A percentile compares a stretch with the other conserved stretches of the same genome.
Evolutionary conservation across 2,888 invertebrate species (phyloP).

Genomic region (Serripes groenlandicus): DNA sequence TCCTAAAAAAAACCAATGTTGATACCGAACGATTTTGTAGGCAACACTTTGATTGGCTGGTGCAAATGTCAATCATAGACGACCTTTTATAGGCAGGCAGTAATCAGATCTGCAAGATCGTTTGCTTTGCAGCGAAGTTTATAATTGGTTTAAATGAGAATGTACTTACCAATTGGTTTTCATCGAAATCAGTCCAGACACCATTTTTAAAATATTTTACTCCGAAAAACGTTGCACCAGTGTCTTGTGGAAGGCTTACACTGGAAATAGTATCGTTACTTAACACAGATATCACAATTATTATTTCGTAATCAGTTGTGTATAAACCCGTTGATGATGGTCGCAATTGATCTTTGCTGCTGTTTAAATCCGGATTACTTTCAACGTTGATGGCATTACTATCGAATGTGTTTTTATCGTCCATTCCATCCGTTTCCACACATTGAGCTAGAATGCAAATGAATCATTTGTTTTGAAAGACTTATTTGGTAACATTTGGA

Average conservation of each 20-base stretch:
- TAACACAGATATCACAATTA: neutral
- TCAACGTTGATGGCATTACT: neutral
- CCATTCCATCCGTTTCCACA: neutral
- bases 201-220: neutral
- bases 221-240: neutral
- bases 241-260: neutral
- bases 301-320: neutral
- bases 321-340: neutral
- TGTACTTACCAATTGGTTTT: neutral
- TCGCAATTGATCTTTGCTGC: neutral
- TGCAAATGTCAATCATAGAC: no score
- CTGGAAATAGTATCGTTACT: neutral
- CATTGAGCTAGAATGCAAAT: conserved; percentile 1
- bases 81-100: no score
- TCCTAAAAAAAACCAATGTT: no score
- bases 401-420: neutral
- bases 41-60: no score
- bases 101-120: no score
- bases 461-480: no score
- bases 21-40: no score
- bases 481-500: no score
- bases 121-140: no score
- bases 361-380: neutral
- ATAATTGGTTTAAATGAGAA: no score
- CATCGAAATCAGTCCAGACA: neutral